Evolutionary conservation across 2,113 vertebrate species (phyloP).

Genomic region (Euleptes europaea): DNA sequence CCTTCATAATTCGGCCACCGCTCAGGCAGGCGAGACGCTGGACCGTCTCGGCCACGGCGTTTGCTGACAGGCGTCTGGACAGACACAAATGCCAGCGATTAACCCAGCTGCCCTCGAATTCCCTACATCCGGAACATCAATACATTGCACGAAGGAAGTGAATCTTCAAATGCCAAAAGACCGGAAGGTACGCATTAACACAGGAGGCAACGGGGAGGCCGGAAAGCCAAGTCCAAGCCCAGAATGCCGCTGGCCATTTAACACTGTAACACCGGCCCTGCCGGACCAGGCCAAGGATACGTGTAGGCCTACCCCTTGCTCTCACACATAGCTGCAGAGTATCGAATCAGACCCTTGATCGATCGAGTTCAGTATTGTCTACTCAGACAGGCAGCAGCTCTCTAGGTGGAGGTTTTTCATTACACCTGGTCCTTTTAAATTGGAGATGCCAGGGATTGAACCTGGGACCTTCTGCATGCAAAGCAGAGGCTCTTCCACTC

Average conservation of each 20-base stretch:
- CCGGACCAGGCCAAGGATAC: no score
- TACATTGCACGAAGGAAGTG: not conserved
- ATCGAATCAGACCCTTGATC: no score
- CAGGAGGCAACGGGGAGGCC: not conserved
- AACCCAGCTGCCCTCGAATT: not conserved
- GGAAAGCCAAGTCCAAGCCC: not conserved
- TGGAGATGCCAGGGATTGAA: no score
- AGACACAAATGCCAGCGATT: not conserved
- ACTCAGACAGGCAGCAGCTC: no score
- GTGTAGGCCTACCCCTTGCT: no score
- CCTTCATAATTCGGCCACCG: not conserved
- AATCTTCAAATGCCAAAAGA: not conserved
- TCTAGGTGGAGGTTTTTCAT: no score
- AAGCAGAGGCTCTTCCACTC: no score
- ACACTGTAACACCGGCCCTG: no score
- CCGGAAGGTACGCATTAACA: not conserved
- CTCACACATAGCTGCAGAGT: no score
- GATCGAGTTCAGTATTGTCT: no score
- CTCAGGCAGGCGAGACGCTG: not conserved
- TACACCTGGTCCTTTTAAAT: no score
- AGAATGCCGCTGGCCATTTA: fast-evolving
- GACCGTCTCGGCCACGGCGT: not conserved
- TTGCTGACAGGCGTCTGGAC: not conserved
- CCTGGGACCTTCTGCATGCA: no score
- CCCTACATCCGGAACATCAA: not conserved